phyloP scores from a whole-genome alignment of 2,113 vertebrate genomes.

The Clupea harengus region DNA sequence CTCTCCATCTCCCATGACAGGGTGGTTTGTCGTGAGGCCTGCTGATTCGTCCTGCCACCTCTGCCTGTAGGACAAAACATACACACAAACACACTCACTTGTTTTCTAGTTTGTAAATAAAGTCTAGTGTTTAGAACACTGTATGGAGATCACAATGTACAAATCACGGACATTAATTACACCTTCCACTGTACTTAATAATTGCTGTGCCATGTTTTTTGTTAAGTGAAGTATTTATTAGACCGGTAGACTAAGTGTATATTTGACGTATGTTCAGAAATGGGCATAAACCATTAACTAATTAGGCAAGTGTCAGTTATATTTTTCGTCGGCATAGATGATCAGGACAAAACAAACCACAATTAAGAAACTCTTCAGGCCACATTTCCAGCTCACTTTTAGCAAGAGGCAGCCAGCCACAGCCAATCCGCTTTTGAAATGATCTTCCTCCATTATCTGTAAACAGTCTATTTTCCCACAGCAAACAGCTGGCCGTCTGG shows the following conservation, averaged over 20 bases:
- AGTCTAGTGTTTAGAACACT: neutral
- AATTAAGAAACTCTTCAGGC: neutral
- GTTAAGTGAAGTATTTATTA: neutral
- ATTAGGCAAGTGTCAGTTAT: neutral
- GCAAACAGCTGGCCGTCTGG: conserved; percentile 75
- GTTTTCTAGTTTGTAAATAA: neutral
- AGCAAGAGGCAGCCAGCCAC: neutral
- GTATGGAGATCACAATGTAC: neutral
- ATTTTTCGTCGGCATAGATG: neutral
- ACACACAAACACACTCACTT: conserved; percentile 33
- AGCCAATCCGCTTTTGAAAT: conserved; percentile 4
- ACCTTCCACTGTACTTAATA: neutral
- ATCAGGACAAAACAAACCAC: conserved; percentile 11
- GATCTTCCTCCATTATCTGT: conserved; percentile 65
- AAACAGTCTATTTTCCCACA: conserved; percentile 71
- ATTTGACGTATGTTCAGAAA: neutral
- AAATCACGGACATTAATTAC: neutral
- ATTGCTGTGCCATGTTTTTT: neutral
- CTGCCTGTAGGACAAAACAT: conserved; percentile 70
- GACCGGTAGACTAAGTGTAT: neutral
- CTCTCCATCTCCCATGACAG: conserved; percentile 81
- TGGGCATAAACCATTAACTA: neutral
- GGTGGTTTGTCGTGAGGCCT: conserved; percentile 78
- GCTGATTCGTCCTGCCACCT: conserved; percentile 76
- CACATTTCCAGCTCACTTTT: neutral